Conservation (phyloP, 2,113 vertebrate species). For the Zingel zingel region DNA sequence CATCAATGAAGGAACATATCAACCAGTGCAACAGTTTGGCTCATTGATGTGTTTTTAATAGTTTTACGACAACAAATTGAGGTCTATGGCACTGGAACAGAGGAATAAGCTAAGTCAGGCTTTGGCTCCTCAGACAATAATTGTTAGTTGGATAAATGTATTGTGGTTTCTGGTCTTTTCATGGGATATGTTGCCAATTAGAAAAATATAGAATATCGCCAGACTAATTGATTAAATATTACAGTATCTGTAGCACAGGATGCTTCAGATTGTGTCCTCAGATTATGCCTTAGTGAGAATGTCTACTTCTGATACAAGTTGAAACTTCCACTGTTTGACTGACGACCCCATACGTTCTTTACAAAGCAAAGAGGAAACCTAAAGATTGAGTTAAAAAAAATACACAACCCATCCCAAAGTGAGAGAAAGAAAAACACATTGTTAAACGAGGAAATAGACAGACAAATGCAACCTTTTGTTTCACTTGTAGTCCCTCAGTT, state of each 20-base stretch:
- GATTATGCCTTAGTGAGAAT: background rate
- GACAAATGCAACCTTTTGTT: conserved; percentile 53
- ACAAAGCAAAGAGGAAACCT: conserved; percentile 1
- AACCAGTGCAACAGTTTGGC: background rate
- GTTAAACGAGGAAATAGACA: conserved; percentile 35
- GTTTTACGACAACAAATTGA: no score
- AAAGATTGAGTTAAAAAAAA: background rate
- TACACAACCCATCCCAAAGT: background rate
- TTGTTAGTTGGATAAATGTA: background rate
- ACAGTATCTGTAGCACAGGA: background rate
- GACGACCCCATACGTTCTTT: background rate
- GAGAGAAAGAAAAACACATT: conserved; percentile 17
- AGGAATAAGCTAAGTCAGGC: background rate
- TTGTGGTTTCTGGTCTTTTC: background rate
- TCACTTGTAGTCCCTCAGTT: conserved; percentile 1
- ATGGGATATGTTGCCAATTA: background rate
- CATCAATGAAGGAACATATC: background rate
- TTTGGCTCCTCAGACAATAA: background rate
- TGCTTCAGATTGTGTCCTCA: background rate
- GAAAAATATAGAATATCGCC: background rate
- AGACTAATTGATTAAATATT: background rate
- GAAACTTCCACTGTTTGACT: background rate
- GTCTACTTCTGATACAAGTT: background rate
- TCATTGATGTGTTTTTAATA: background rate
- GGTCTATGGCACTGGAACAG: background rate